Percentiles rank a stretch among this genome's conserved stretches.
phyloP scores from a whole-genome alignment of 2,888 invertebrate genomes.

The Erebia epiphron region DNA sequence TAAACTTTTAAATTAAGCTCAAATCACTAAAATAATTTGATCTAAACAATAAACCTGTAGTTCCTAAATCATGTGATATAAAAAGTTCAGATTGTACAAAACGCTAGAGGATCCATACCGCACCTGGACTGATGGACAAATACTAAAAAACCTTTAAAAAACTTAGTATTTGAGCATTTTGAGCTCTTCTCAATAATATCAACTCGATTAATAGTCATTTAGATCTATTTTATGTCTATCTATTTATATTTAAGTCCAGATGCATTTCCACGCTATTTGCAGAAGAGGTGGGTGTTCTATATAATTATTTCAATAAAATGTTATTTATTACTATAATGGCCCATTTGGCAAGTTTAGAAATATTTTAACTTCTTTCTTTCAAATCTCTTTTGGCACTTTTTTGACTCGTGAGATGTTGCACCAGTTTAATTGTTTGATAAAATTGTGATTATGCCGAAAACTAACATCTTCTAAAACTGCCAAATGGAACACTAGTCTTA shows the following conservation, averaged over 20 bases:
- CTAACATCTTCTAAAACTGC: background rate
- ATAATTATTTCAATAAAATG: background rate
- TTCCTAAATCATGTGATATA: constrained; percentile 21
- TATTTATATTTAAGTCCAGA: background rate
- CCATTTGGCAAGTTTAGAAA: constrained; percentile 1
- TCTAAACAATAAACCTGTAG: constrained; percentile 34
- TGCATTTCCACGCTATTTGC: background rate
- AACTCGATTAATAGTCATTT: background rate
- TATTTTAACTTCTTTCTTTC: background rate
- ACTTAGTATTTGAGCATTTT: background rate
- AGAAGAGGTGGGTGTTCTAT: constrained; percentile 1
- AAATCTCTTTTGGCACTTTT: background rate
- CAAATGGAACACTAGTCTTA: background rate
- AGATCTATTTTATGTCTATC: background rate
- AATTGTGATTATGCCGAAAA: background rate
- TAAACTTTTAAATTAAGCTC: constrained; percentile 44
- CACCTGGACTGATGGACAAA: background rate
- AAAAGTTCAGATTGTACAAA: constrained; percentile 9
- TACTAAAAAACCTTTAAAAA: background rate
- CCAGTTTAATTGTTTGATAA: background rate
- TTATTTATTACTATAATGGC: background rate
- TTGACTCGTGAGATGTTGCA: too few relatives aligned
- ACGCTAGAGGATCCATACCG: background rate
- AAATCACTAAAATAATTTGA: constrained; percentile 42
- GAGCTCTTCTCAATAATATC: background rate